Base-by-base conservation (phyloP, 2,113 vertebrate species). In the Ancistrus triradiatus region DNA sequence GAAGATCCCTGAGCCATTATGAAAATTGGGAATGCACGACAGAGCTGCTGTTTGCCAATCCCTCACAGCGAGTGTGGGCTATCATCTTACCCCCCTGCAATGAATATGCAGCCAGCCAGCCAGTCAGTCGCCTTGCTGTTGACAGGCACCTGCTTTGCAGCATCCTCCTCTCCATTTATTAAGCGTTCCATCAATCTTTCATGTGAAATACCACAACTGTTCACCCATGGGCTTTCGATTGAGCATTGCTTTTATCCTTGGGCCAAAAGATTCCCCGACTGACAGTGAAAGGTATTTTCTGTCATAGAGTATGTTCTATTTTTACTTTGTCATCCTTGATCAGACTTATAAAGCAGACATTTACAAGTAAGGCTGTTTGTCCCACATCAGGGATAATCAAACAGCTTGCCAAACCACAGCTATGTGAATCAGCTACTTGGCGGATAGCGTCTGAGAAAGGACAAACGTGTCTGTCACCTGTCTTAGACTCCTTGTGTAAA, bases 1-100 rank as follows among this genome's bases (percentile, higher is more conserved):
- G 57, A 53, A 47, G 49, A 63, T 43, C 49, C 38, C 48, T 37
- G 62, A 51, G 61, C 65, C 69, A 77, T 72, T 77, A 74, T 69
- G 52, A 60, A 62, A 62, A 74, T 74, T 72, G 62, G 66, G 42
- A 72, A 72, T 51, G 46, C 52, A 51, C 51, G 62, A 63, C 48
- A 63, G 72, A 56, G 43, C 47, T 55, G 44, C 51, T 72, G 61
- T 65, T 67, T 46, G 52, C 47, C 33, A 18, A 48, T 49, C 59
- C 55, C 35, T 38, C 53, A 38, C 51, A 11, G 40, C 13, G 59
- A 53, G 38, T 59, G 25, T 46, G 17, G 62, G 43, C 33, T 60
- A 68, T 76, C 74, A 33, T 59, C 56, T 79, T 74, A 72, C 77
- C 62, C 55, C 48, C 46, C 8, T 13, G 59, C 69, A 62, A 59